Base-by-base conservation (phyloP, 2,888 invertebrate genomes). In the Lypha dubia region DNA sequence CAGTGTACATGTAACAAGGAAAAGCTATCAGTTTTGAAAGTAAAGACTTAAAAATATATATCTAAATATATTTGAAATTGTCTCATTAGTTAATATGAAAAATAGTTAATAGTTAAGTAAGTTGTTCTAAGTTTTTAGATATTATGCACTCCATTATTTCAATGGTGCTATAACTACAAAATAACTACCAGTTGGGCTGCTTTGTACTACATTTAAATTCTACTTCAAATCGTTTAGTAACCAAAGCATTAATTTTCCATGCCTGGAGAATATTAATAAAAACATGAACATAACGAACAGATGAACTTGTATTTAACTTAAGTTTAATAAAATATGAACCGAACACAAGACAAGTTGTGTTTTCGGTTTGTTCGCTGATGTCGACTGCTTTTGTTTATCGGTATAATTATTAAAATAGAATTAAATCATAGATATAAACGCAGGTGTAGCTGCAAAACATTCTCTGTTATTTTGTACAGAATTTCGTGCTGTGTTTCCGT, bases 301-400 rank as follows among this genome's bases (percentile, higher is more conserved):
- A 56, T 76, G 41, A 62, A 62, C 46, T 68, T 62, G 28, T 58
- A 28, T 38, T 68, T 51, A 51, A 28, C 17, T 58, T 63, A 62
- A 58, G 51, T 81, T 84, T 68, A 84, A 79, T 82, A 74, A 74
- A 65, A 74, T 77, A 74, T 74, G 77, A 68, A 51, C 74, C 49
- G 51, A 82, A 74, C 84, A 41, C 24, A 49, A 56, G 75, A 41
- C 56, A 70, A 76, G 81, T 76, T 70, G 84, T 82, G 81, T 74
- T 74, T 82, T 41, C 49, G 17, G 13, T 28, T 56, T 49, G 70
- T 49, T 44, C 58, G 75, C 32, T 51, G 13, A 70, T 60, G 63
- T 74, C 67, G 73, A 56, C 62, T 73, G 53, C 20, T 70, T 70
- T 7, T 28, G 41, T 63, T 32, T 56, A 4, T 53, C 32, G 60